Percentiles rank a stretch among this genome's conserved stretches.
Evolutionary conservation across 2,797 vertebrate species (phyloP).

Genomic region (Eurystomus glaucurus): DNA sequence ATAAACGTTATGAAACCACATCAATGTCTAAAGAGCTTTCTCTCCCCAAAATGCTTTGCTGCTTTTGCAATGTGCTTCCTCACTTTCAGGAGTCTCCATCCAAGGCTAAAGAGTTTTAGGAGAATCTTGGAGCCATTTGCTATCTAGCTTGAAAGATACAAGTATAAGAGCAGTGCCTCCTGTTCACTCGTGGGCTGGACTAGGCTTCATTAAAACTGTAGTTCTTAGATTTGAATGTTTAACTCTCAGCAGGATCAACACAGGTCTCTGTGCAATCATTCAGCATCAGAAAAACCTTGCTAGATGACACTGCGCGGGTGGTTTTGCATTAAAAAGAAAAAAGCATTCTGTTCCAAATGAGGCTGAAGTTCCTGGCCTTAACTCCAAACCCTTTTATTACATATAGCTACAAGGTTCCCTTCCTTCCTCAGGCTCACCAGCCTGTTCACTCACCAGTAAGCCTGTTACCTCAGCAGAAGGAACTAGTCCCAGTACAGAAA

Average conservation of each 20-base stretch:
- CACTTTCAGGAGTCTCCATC: not conserved
- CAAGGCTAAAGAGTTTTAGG: not conserved
- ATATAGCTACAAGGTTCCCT: not conserved
- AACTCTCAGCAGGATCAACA: not conserved
- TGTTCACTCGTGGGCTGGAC: not conserved
- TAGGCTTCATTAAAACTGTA: not conserved
- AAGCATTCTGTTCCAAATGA: not conserved
- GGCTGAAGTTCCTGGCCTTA: not conserved
- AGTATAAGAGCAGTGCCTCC: not conserved
- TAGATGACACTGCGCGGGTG: not conserved
- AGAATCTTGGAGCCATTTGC: not conserved
- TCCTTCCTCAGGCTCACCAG: not conserved
- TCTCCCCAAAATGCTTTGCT: not conserved
- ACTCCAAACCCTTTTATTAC: not conserved
- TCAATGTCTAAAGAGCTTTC: not conserved
- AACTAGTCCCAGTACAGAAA: not conserved
- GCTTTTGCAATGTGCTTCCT: conserved; percentile 7
- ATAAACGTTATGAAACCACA: conserved; percentile 20
- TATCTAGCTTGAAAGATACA: not conserved
- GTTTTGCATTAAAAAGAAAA: not conserved
- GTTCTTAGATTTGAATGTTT: not conserved
- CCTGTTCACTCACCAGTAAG: not conserved
- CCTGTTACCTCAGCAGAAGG: not conserved
- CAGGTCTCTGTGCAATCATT: not conserved
- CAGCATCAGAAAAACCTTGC: not conserved